Base-by-base conservation (phyloP, 2,797 vertebrate species). In the Notoglanidium macrostoma region DNA sequence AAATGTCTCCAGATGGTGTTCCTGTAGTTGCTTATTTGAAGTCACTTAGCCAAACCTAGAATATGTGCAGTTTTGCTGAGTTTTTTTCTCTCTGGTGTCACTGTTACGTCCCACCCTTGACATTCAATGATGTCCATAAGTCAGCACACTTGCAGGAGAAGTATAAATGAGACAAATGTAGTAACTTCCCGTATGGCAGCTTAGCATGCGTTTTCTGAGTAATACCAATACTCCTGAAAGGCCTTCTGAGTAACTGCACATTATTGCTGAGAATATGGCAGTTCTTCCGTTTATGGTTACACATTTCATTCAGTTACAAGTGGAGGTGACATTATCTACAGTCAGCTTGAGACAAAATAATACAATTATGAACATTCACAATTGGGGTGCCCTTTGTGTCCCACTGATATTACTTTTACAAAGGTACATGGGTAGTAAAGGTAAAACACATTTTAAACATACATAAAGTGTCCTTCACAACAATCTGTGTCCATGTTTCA, bases 1-100 rank as follows among this genome's bases (percentile, higher is more conserved):
- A 44, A 59, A 80, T 79, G 21, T 57, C 77, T 79, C 35, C 35
- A 65, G 35, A 63, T 35, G 54, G 17, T 79, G 17, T 80, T 63
- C 40, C 11, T 82, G 6, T 82, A 49, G 40, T 57, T 57, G 54
- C 10, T n/a, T 65, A 17, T 63, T 65, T 82, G 40, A n/a, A 65
- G 40, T 63, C 57, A 17, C 1, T 44, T 63, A 81, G 57, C 59
- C 14, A 81, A 46, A 63, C 14, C 3, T 17, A n/a, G 3, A 46
- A 63, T 63, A 63, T 49, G 49, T 44, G 35, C 54, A 44, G 15
- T 61, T 78, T 81, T 81, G 32, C 10, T 40, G 23, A 19, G 9
- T 5, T 82, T 55, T 8, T 77, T 78, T 54, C n/a, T 2, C 10
- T 63, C 14, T 57, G 35, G 26, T 32, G 57, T 12, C 29, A 63